phyloP scores from a whole-genome alignment of 2,113 vertebrate genomes.

The Daboia siamensis region DNA sequence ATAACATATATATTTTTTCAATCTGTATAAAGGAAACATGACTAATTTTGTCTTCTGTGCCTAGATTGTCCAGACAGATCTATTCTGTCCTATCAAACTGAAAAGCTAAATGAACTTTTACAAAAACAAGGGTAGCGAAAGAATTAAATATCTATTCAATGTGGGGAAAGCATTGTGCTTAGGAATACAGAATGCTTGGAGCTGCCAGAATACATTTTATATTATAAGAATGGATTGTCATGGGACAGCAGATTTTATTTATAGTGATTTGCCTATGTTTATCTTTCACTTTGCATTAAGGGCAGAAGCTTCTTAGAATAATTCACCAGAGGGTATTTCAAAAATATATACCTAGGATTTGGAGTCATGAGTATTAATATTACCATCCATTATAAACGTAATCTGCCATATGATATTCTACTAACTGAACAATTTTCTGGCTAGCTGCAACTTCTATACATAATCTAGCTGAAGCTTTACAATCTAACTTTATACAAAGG shows the following conservation, averaged over 20 bases:
- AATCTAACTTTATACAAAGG: conserved; percentile 15
- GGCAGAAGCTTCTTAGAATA: conserved; percentile 29
- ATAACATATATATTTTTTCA: conserved; percentile 30
- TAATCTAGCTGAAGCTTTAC: conserved; percentile 15
- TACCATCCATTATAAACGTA: conserved; percentile 18
- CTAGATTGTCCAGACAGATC: conserved; percentile 16
- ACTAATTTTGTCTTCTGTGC: conserved; percentile 44
- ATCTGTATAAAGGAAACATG: conserved; percentile 21
- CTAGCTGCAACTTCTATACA: conserved; percentile 16
- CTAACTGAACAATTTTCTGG: conserved; percentile 38
- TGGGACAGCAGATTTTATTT: conserved; percentile 46
- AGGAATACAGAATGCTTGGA: conserved; percentile 26
- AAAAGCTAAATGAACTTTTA: conserved; percentile 48
- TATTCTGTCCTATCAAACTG: conserved; percentile 29
- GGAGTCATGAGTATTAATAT: conserved; percentile 46
- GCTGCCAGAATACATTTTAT: conserved; percentile 38
- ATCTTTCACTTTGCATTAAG: conserved; percentile 43
- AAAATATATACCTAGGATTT: conserved; percentile 50
- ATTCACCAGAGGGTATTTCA: conserved; percentile 28
- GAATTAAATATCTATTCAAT: conserved; percentile 38
- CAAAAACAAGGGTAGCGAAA: neutral
- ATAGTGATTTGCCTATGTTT: conserved; percentile 56
- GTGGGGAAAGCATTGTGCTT: conserved; percentile 18
- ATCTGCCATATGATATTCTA: conserved; percentile 32
- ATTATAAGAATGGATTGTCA: conserved; percentile 34